Evolutionary conservation across 1,140 invertebrate genomes (phyloP), one percentile per base, ranked within the genome.

Genomic region (Bombus turneri): DNA sequence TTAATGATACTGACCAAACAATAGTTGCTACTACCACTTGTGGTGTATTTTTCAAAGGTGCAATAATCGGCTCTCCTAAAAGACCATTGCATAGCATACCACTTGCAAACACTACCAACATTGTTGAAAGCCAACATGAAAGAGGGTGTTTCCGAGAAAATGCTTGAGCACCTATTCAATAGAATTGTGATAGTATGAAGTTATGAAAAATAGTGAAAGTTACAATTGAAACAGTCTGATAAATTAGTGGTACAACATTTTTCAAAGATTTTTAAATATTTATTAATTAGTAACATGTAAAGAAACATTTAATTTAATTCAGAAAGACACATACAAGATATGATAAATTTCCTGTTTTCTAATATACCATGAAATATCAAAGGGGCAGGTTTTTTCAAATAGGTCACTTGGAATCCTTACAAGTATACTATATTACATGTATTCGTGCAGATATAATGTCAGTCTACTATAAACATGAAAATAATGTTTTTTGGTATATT

Each of bases 71-170:
- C 96, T 99, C 99, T 37, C 99, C 99, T 34, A 99, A 96, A 78
- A 99, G 95, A 66, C 98, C 98, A 94, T 98, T 99, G 88, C 98
- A 98, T 73, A 99, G 96, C 96, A 99, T 98, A 78, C 98, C 98
- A 81, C 99, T 98, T 84, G 99, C 98, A 96, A 99, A 99, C 90
- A 99, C 98, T n/a, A 99, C 98, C 88, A 99, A 95, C 98, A 99
- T 99, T 41, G 98, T 99, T 6, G 98, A 99, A 31, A 99, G 94
- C 99, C 99, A 99, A 94, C 98, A 99, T 92, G 99, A 97, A 85
- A 99, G 94, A 0, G 99, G 99, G 95, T 99, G 99, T 94, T 99
- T 99, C 57, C 99, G 96, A 13, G 99, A 99, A 95, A 99, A 99
- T 73, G 97, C 96, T 92, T 98, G 97, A 39, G 98, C 97, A 90